phyloP scores from a whole-genome alignment of 2,797 vertebrate species.

The Anguilla obscura region DNA sequence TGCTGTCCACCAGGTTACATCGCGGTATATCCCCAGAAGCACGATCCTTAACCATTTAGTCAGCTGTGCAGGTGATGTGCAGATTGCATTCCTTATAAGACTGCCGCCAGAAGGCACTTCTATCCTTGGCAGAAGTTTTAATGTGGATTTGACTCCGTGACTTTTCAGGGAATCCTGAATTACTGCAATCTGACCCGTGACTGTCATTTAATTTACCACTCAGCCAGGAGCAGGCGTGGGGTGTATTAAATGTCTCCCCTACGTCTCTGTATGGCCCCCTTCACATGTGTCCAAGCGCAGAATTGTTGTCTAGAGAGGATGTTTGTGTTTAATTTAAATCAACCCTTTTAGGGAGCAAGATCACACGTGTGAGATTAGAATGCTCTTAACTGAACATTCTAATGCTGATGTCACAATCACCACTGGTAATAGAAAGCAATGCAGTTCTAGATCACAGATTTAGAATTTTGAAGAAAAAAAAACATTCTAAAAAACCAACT shows the following conservation, averaged over 20 bases:
- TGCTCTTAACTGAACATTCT: no score
- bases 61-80: conserved; percentile 36
- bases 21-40: conserved; percentile 40
- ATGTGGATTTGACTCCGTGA: background rate
- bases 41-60: conserved; percentile 28
- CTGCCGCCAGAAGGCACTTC: conserved; percentile 35
- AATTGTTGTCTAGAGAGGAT: background rate
- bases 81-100: conserved; percentile 36
- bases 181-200: background rate
- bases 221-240: background rate
- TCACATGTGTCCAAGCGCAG: background rate
- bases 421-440: background rate
- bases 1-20: conserved; percentile 38
- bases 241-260: background rate
- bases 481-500: background rate
- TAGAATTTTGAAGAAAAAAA: background rate
- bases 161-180: background rate
- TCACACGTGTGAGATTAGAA: no score
- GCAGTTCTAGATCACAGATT: background rate
- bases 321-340: background rate
- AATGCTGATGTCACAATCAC: background rate
- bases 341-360: no score
- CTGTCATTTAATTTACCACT: background rate
- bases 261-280: background rate
- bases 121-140: background rate